Evolutionary conservation across 2,888 invertebrate species (phyloP), one percentile per base, ranked within the genome.

Genomic region (Cataglyphis altisquamis): DNA sequence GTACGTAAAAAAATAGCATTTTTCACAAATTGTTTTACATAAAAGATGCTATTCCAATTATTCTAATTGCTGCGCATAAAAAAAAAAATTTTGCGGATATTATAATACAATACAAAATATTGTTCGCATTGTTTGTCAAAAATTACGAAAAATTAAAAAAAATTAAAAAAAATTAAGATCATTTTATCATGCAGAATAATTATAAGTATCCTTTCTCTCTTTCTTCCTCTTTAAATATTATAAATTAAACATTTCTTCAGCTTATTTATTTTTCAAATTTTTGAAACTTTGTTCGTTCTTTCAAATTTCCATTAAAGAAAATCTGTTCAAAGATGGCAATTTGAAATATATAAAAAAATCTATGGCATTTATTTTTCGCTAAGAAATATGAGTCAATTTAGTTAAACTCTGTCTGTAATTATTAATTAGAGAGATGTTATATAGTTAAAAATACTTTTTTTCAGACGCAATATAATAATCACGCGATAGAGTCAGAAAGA

Each of bases 381-480:
- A 75, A 60, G 12, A 15, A 15, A 64, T 39, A 29, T 52, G 12
- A 48, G 21, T 63, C 21, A 62, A 55, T 45, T 5, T 10, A 36
- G 10, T 74, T n/a, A 12, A 32, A 1, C 18, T 10, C 1, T 3
- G 39, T 29, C 5, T 25, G 39, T 39, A 66, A 63, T 36, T 75
- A 48, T 39, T 15, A 60, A 82, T 48, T 32, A 2, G 10, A 25
- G 12, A 82, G 32, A 32, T 36, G 48, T 64, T 85, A 78, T 72
- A 77, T 67, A 74, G 84, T 83, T 83, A 90, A 64, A 82, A 83
- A 77, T 32, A 55, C 15, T 75, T 67, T 63, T 75, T 88, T 87
- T 87, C 86, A 90, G 91, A 86, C 80, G 90, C 88, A 81, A 75
- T 74, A 45, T 45, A 64, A 64, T 25, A 64, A 66, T n/a, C 32